Evolutionary conservation across 23 tunicate genomes (phyloP), one percentile per base, ranked within the genome.

Genomic region (Trididemnum nubilum): DNA sequence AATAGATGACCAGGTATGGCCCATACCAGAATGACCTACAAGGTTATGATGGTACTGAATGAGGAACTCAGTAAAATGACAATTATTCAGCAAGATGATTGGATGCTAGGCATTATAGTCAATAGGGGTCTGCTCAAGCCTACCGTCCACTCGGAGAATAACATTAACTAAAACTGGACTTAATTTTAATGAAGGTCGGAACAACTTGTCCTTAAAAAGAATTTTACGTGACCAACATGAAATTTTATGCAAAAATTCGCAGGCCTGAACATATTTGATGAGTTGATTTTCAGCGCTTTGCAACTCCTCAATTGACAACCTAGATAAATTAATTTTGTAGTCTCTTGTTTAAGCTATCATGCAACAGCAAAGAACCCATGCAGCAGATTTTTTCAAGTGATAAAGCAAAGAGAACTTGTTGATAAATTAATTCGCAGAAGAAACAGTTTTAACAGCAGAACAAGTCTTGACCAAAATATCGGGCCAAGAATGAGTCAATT

Each of bases 81-180:
- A 69, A 22, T 29, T 34, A 18, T 24, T 33, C 4, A 37, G 74
- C 74, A 69, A 15, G 4, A 69, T 69, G 19, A 69, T 32, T 2
- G 38, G 74, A 32, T 69, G 74, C 37, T 33, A 5, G 19, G 9
- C 37, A 32, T 29, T 5, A 37, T 29, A 29, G 2, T 34, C 37
- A 3, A 69, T 29, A 5, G 37, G 19, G 7, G 74, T 37, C 9
- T 69, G 29, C 12, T 4, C 18, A 4, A 34, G 19, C 18, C 74
- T n/a, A 4, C 74, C 74, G 4, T 5, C 74, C 19, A 69, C 74
- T 15, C 74, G 19, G 9, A 69, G 74, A 69, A 69, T 24, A 4
- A 36, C 74, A 32, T 69, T 37, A 69, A 69, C 74, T 2, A 69
- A 69, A 69, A 69, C 9, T 3, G 38, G 74, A 34, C 32, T 34